Evolutionary conservation across 2,888 invertebrate species (phyloP), one percentile per base, ranked within the genome.

Genomic region (Julus scandinavius): DNA sequence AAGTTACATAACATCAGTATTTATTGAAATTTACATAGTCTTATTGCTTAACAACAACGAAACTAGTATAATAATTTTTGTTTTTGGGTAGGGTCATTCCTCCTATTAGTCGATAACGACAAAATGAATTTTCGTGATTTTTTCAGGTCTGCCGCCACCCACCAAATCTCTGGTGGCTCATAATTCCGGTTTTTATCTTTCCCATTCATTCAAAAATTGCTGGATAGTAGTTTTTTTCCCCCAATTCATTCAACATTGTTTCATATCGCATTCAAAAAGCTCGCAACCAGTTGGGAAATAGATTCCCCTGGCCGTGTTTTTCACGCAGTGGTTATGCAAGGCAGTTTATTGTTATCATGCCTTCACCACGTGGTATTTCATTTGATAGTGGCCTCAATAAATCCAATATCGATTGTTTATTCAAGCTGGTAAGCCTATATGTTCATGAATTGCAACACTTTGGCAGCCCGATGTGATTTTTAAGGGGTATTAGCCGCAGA

Each of bases 121-220:
- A 72, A 72, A 72, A 7, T 20, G 29, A 29, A 29, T 80, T 80
- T 80, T 38, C 38, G 38, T 80, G 80, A 80, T 80, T 80, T 80
- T 4, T 80, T 38, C 80, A 80, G 7, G 29, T 72, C 20, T 72
- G 29, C 72, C 4, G 29, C 72, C 72, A 72, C 80, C 80, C 80
- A 38, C 38, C 80, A 80, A 45, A 38, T 80, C 80, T 80, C 80
- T n/a, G n/a, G 3, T 63, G 3, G n/a, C n/a, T 63, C 63, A 80
- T 80, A 80, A 80, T 80, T 29, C 80, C 38, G 80, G 80, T 80
- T 80, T 63, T 80, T 38, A 80, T 29, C 80, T 80, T 80, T 38
- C 6, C 38, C 5, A 80, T 20, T 80, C 38, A 80, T 80, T 80
- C 29, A 80, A 80, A 38, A 80, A 11, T 80, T 13, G 80, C 9